Percentiles rank a stretch among this genome's conserved stretches.
Evolutionary conservation across 2,113 vertebrate genomes (phyloP).

Genomic region (Mesoclemmys tuberculata): DNA sequence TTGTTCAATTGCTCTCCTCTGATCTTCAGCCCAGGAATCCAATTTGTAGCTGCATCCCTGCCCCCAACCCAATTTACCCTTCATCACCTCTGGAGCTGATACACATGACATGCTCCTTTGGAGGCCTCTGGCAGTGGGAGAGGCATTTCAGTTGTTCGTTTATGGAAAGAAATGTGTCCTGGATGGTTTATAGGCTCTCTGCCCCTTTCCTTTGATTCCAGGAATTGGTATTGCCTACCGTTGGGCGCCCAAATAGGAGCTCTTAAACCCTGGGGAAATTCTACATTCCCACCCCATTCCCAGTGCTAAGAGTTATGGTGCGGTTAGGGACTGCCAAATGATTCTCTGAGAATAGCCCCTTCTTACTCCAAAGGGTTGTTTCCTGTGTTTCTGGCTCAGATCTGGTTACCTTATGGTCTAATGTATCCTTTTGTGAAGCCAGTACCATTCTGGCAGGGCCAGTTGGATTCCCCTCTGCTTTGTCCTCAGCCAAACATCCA

Average conservation of each 20-base stretch:
- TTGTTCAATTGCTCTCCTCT: neutral
- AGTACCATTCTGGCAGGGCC: rapidly evolving
- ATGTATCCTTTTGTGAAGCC: neutral
- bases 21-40: neutral
- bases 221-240: neutral
- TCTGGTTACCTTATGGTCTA: neutral
- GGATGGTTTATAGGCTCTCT: neutral
- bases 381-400: neutral
- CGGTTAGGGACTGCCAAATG: neutral
- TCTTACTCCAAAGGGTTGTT: neutral
- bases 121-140: neutral
- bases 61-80: neutral
- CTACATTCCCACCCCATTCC: neutral
- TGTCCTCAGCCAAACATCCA: neutral
- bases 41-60: neutral
- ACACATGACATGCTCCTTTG: neutral
- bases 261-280: neutral
- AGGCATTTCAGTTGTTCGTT: neutral
- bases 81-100: neutral
- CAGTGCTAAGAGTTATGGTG: neutral
- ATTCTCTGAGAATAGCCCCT: neutral
- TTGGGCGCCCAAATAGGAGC: neutral
- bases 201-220: neutral
- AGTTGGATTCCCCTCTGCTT: neutral
- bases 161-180: neutral